Base-by-base conservation (phyloP, 2,797 vertebrate genomes). In the Channallabes apus region DNA sequence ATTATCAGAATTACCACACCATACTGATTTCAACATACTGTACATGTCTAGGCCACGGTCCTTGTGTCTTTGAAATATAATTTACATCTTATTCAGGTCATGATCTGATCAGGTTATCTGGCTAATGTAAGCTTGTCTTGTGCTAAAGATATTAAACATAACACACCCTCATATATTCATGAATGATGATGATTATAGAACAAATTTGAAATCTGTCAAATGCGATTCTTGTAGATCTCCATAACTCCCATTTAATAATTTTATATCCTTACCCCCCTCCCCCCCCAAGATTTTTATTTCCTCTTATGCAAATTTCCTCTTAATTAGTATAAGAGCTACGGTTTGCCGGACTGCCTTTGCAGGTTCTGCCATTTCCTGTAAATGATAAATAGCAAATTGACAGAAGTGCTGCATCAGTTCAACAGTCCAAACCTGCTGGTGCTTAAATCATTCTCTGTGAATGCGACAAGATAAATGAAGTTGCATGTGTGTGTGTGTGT, bases 351-450 rank as follows among this genome's bases (percentile, higher is more conserved):
- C 54, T 83, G 61, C 58, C 78, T 69, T 82, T 20, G 15, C 51
- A 29, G 4, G 1, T 77, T 59, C 24, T 5, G 46, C 14, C 46
- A 54, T 75, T 75, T 89, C 85, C 75, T 88, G 68, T 83, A 79
- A 86, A 65, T 84, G 80, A 72, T 84, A 86, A 80, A 65, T 84
- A 82, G 77, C 82, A 86, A 80, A 87, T 82, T 80, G 86, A 84
- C 86, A 84, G 79, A 86, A 85, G 81, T 85, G 85, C 77, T 78
- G 78, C 65, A 86, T 85, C 80, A 83, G 62, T 84, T 87, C 62
- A 84, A 64, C 73, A 82, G 58, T 79, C 35, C 2, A 8, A 85
- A 81, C 65, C 59, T n/a, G 72, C 71, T 1, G 2, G n/a, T 81
- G 79, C 76, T 84, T 87, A 86, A 83, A 77, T 82, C 76, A 86